Percentiles rank a stretch among this genome's conserved stretches.
Evolutionary conservation across 2,113 vertebrate species (phyloP).

Genomic region (Tachuris rubrigastra): DNA sequence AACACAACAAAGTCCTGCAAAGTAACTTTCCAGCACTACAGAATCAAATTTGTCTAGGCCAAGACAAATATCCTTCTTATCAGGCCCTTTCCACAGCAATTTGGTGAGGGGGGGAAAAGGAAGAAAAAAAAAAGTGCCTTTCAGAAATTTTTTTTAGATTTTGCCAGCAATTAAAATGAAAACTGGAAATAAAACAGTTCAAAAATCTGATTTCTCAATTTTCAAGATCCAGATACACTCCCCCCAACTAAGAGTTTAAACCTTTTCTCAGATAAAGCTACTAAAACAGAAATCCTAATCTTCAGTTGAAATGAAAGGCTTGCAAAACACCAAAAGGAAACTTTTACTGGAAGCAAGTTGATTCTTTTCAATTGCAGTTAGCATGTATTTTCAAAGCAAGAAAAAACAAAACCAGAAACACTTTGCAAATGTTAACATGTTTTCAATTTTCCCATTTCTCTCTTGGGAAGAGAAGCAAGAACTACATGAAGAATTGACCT

Average conservation of each 20-base stretch:
- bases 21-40: neutral
- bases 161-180: neutral
- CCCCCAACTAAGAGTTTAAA: neutral
- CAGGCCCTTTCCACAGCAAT: neutral
- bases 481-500: neutral
- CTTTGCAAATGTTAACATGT: neutral
- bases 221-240: neutral
- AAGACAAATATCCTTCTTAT: neutral
- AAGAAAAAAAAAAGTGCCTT: neutral
- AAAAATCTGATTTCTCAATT: neutral
- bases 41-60: neutral
- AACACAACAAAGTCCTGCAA: neutral
- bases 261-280: neutral
- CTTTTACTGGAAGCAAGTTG: neutral
- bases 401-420: neutral
- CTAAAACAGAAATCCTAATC: neutral
- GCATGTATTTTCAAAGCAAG: neutral
- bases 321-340: neutral
- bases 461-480: neutral
- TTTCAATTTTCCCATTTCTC: neutral
- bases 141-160: neutral
- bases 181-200: neutral
- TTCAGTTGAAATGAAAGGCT: neutral
- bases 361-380: neutral
- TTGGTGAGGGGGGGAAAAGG: too few species aligned